Base-by-base conservation (phyloP, 2,797 vertebrate genomes). In the Notolepis coatsorum region DNA sequence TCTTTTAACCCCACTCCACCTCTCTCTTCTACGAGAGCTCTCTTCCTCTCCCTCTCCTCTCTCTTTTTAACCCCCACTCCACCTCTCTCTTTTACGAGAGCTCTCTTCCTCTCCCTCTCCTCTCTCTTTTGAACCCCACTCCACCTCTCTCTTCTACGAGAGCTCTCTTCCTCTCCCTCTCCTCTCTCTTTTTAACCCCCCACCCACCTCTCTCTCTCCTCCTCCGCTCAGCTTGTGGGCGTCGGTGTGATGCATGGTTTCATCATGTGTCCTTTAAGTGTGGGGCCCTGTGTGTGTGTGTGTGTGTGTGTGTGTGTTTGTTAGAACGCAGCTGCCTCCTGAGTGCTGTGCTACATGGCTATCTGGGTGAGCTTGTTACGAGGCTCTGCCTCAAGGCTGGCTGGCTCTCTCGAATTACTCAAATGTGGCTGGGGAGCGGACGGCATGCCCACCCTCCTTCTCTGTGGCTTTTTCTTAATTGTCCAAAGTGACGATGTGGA, bases 351-450 rank as follows among this genome's bases (percentile, higher is more conserved):
- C 73, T 73, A 48, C 43, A 46, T 48, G 65, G 69, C 53, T 60
- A 77, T 76, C 72, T 72, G 76, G 73, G 69, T 35, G 67, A 84
- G 78, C 81, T 85, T 76, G 82, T 85, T 86, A 84, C 84, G 84
- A 81, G 79, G 80, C 74, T n/a, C n/a, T 66, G 77, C 74, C 81
- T 79, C 57, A 49, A 87, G 45, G 45, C 45, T 12, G 84, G 85
- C 75, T 49, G 43, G 66, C 74, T 84, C 82, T 88, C 86, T 90
- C 80, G 84, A 69, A 87, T 90, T 75, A 86, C 84, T 73, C 57
- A 68, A 74, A 61, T 69, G 71, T 61, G 71, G 65, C 62, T 39
- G 61, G 17, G 25, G 52, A 53, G 64, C 70, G 66, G 46, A 65
- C 65, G 77, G 53, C 55, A 51, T 21, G 35, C 42, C n/a, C 45